Conservation (phyloP, 2,113 vertebrate species). For the Acinonyx jubatus region DNA sequence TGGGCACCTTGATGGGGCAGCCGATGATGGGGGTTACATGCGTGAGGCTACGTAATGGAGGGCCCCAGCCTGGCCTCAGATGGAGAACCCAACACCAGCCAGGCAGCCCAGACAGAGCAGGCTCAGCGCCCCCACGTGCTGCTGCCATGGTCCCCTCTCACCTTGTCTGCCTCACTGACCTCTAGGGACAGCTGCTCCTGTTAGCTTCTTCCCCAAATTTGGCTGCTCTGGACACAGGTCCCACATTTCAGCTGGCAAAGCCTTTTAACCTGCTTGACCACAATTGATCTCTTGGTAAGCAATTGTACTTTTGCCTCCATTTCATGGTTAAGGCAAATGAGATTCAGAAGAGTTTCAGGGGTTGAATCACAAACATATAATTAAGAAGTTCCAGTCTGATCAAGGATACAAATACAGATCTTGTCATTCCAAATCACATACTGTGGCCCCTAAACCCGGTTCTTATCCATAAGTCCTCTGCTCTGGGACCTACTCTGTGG, state of each 20-base stretch:
- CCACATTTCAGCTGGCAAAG: background rate
- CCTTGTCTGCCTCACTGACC: background rate
- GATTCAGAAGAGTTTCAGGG: background rate
- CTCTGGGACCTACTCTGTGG: background rate
- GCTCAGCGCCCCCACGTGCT: background rate
- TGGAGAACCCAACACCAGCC: background rate
- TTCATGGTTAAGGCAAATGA: background rate
- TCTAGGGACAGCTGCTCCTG: background rate
- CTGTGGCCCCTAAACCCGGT: background rate
- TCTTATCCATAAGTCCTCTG: background rate
- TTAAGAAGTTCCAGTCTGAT: background rate
- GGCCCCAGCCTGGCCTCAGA: background rate
- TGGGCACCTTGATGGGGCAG: background rate
- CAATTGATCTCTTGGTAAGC: background rate
- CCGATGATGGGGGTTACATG: too few species aligned
- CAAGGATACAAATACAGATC: background rate
- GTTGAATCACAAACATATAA: background rate
- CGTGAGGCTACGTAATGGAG: rapidly evolving
- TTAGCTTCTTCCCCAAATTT: background rate
- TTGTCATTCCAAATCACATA: background rate
- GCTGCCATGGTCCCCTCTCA: background rate
- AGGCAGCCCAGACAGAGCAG: background rate
- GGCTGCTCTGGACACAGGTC: background rate
- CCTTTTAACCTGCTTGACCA: background rate
- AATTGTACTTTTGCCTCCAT: background rate